These are phyloP conservation scores for Oncorhynchus tshawytscha DNA, from an alignment of 2,113 vertebrate species.

Conservation along the genomic window DNA sequence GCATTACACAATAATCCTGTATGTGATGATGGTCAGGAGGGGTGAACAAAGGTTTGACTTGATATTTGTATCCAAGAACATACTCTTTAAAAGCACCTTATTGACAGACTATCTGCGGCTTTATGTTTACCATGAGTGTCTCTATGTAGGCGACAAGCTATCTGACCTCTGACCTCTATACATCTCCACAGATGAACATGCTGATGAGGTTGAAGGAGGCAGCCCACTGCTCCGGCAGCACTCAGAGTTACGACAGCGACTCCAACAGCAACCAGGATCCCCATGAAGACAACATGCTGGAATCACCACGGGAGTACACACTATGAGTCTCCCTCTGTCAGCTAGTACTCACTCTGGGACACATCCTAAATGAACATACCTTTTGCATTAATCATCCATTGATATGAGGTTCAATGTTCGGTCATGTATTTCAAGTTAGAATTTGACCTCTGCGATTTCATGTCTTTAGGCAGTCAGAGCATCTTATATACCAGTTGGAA, in stretches of 20 bases:
- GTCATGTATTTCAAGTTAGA: background rate
- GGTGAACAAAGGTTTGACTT: too few relatives aligned
- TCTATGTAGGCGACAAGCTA: too few relatives aligned
- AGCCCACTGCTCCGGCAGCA: constrained; percentile 80
- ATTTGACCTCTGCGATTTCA: background rate
- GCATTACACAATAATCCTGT: background rate
- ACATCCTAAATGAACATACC: background rate
- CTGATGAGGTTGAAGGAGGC: constrained; percentile 87
- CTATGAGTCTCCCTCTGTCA: constrained; percentile 65
- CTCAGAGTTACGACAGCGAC: constrained; percentile 87
- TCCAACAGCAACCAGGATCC: constrained; percentile 85
- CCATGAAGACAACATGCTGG: constrained; percentile 75
- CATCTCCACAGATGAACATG: constrained; percentile 84
- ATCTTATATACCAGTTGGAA: background rate
- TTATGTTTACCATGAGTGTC: background rate
- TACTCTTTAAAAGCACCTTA: background rate
- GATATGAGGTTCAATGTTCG: background rate
- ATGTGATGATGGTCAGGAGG: too few relatives aligned
- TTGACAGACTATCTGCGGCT: background rate
- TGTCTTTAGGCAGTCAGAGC: background rate
- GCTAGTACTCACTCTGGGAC: background rate
- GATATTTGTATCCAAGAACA: background rate
- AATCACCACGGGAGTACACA: constrained; percentile 80
- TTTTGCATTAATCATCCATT: background rate
- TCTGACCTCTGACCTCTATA: background rate